Base-by-base conservation (phyloP, 2,797 vertebrate species). In the Crocidura indochinensis region DNA sequence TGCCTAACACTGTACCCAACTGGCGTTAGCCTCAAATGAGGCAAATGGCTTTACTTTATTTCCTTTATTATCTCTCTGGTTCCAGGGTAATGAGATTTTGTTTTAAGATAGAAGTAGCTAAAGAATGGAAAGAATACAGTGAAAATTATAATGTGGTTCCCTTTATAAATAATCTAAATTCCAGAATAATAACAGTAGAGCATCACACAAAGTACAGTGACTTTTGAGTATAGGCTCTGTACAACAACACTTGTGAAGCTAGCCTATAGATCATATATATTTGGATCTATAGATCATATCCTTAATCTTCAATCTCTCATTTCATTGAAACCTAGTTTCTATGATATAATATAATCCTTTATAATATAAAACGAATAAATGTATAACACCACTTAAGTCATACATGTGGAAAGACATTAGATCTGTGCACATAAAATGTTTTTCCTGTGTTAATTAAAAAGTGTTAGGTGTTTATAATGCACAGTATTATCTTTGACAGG, bases 261-360 rank as follows among this genome's bases (percentile, higher is more conserved):
- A 27, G 15, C 14, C 60, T 5, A 64, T 11, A n/a, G n/a, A n/a
- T n/a, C 1, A 69, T 87, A 74, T n/a, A 56, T 38, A 82, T 78
- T 72, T 78, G 29, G 20, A 31, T 72, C 10, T 73, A 31, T 6
- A 72, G n/a, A 29, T 6, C 9, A 51, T 51, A 8, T 56, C 31
- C 62, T 74, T n/a, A 76, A 56, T 44, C n/a, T 72, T 47, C 26
- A 92, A 1, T 22, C 11, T 14, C 47, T 90, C 69, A 73, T 6
- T 78, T 67, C n/a, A 38, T 27, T 49, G 74, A 65, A 24, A 4
- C 29, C 78, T 84, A 49, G 26, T 74, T 22, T 26, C n/a, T 87
- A 19, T 87, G 79, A 60, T n/a, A 83, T 90, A 92, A 44, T 15
- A 72, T 73, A 64, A n/a, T n/a, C n/a, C n/a, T n/a, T n/a, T n/a